Evolutionary conservation across 2,888 invertebrate species (phyloP).

Genomic region (Phymatocera aterrima): DNA sequence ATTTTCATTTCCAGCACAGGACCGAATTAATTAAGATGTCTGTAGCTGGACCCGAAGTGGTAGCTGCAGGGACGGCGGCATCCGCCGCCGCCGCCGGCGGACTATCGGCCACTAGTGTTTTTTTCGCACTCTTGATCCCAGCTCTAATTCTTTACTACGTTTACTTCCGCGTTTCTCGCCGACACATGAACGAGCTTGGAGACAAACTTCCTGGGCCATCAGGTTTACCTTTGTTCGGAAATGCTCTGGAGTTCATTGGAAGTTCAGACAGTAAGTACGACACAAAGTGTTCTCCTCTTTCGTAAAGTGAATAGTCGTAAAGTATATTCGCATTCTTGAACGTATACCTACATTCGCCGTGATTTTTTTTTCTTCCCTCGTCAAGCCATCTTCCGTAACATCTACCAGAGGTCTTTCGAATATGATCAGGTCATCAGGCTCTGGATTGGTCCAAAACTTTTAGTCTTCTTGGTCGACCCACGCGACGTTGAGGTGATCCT

Average conservation of each 20-base stretch:
- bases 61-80: slow-evolving; percentile 66
- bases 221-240: slow-evolving; percentile 85
- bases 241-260: slow-evolving; percentile 85
- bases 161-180: slow-evolving; percentile 87
- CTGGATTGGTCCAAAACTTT: slow-evolving; percentile 87
- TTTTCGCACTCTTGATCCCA: slow-evolving; percentile 85
- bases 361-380: slow-evolving; percentile 48
- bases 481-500: slow-evolving; percentile 87
- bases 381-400: slow-evolving; percentile 83
- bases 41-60: slow-evolving; percentile 69
- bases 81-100: slow-evolving; percentile 71
- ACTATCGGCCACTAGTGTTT: slow-evolving; percentile 81
- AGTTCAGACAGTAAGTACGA: slow-evolving; percentile 81
- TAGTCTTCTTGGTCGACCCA: slow-evolving; percentile 86
- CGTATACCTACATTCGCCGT: not conserved
- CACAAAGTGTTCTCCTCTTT: not conserved
- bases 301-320: not conserved
- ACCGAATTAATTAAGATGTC: slow-evolving; percentile 63
- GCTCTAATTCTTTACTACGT: slow-evolving; percentile 83
- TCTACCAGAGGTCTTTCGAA: slow-evolving; percentile 77
- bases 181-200: slow-evolving; percentile 83
- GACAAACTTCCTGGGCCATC: slow-evolving; percentile 84
- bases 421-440: slow-evolving; percentile 81
- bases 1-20: not conserved
- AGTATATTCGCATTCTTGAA: not conserved